Evolutionary conservation across 2,113 vertebrate species (phyloP), one percentile per base, ranked within the genome.

Genomic region (Mus pahari): DNA sequence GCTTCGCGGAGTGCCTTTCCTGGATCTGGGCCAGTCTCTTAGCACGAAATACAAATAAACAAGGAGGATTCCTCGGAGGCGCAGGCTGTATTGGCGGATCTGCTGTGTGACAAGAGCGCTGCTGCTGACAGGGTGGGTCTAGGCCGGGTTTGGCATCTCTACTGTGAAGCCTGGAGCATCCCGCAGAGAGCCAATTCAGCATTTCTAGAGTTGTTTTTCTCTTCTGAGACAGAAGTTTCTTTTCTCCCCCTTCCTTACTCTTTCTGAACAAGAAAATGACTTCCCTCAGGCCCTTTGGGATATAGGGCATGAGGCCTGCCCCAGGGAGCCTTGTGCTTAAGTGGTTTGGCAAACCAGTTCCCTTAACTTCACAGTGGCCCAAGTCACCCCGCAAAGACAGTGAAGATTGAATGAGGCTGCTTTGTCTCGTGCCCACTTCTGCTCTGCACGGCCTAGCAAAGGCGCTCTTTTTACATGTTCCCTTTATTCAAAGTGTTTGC

Each of bases 281-380:
- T n/a, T 45, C 6, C 0, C 0, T 16, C 4, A 19, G 48, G 53
- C 0, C 8, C 12, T 48, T 66, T 5, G 8, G 26, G 64, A 66
- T 20, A 64, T 4, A 0, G 2, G 22, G 11, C 39, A 16, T 36
- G 71, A 53, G 22, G 36, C 10, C 28, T n/a, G 16, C n/a, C 13
- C 0, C 1, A 0, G 10, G 16, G 17, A 53, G 50, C 22, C 13
- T 60, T 6, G 5, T 39, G 66, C 39, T 42, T 28, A 4, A 58
- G 7, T 28, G 2, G 9, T 45, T 19, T 3, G 0, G 6, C 6
- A 58, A 92, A 68, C 42, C 28, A 14, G 7, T 60, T 48, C 73
- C n/a, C 68, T 66, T 28, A 0, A 68, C 58, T 90, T 33, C 60
- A 7, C 31, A 58, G 36, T 50, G 42, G 45, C 20, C 31, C 16